Conservation (phyloP, 2,888 invertebrate species). For the Carterocephalus palaemon region DNA sequence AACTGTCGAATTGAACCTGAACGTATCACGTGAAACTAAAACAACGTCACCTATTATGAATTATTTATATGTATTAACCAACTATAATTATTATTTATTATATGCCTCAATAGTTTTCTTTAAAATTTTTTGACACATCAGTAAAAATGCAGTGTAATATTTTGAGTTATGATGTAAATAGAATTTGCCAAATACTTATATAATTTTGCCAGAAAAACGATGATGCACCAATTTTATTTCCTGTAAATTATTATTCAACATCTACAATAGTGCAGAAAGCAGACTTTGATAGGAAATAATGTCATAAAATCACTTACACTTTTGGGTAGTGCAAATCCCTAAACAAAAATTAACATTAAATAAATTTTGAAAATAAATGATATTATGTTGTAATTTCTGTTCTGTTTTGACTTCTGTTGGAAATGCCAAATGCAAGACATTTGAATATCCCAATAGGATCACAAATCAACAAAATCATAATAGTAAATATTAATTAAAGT, state of each 20-base stretch:
- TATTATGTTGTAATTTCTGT: too few species aligned
- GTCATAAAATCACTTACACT: slow-evolving; percentile 53
- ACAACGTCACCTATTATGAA: too few species aligned
- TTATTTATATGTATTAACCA: too few species aligned
- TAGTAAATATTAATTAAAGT: too few species aligned
- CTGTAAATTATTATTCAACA: neutral
- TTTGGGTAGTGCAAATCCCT: slow-evolving; percentile 45
- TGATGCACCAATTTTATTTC: slow-evolving; percentile 2
- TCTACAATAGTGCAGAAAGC: neutral
- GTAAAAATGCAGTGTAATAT: slow-evolving; percentile 9
- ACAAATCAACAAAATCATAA: too few species aligned
- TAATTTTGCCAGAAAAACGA: slow-evolving; percentile 2
- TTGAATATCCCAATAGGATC: too few species aligned
- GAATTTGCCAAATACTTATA: neutral
- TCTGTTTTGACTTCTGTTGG: too few species aligned
- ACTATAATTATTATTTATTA: too few species aligned
- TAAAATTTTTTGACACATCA: slow-evolving; percentile 6
- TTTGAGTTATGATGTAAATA: neutral
- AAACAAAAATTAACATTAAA: slow-evolving; percentile 39
- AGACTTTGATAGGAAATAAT: neutral
- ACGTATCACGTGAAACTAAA: too few species aligned
- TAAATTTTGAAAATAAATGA: neutral
- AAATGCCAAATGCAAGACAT: too few species aligned
- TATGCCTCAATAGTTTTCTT: neutral
- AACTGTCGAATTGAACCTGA: too few species aligned